Evolutionary conservation across 2,888 invertebrate species (phyloP), one percentile per base, ranked within the genome.

Genomic region (Epsilonema sp.): DNA sequence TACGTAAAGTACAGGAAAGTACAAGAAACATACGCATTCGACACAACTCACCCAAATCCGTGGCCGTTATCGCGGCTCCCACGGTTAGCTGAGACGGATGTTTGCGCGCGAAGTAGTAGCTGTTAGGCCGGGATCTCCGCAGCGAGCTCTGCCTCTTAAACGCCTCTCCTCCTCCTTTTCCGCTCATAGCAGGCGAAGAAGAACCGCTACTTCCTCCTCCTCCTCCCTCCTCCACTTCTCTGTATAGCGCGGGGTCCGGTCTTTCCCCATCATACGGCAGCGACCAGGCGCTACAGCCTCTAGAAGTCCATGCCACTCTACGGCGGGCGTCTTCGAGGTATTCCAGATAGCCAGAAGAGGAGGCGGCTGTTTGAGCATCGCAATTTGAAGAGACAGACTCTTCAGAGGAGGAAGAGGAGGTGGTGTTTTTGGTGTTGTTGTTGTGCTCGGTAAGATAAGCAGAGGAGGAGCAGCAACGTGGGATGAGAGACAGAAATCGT

Each of bases 401-500:
- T n/a, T n/a, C n/a, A n/a, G n/a, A n/a, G n/a, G n/a, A n/a, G n/a
- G n/a, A n/a, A n/a, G n/a, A n/a, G n/a, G n/a, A n/a, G n/a, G n/a
- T n/a, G n/a, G n/a, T n/a, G n/a, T n/a, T n/a, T n/a, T n/a, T n/a
- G n/a, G n/a, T n/a, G n/a, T n/a, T n/a, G n/a, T n/a, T n/a, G n/a
- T n/a, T n/a, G n/a, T n/a, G n/a, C n/a, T n/a, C n/a, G n/a, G n/a
- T n/a, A n/a, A n/a, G n/a, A n/a, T n/a, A n/a, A n/a, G n/a, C n/a
- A n/a, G n/a, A n/a, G n/a, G n/a, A n/a, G 26, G 36, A 16, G 22
- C 46, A 44, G 25, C 47, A 61, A 71, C 67, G 57, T 11, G 87
- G 86, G 26, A 79, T 73, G 25, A 82, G 68, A 2, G 78, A 75
- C 43, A 83, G 68, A 61, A 83, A 78, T 63, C 77, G 79, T 60